These are phyloP conservation scores for Anthopleura xanthogrammica DNA, from an alignment of 92 coral and sea anemone species.

Conservation along the genomic window DNA sequence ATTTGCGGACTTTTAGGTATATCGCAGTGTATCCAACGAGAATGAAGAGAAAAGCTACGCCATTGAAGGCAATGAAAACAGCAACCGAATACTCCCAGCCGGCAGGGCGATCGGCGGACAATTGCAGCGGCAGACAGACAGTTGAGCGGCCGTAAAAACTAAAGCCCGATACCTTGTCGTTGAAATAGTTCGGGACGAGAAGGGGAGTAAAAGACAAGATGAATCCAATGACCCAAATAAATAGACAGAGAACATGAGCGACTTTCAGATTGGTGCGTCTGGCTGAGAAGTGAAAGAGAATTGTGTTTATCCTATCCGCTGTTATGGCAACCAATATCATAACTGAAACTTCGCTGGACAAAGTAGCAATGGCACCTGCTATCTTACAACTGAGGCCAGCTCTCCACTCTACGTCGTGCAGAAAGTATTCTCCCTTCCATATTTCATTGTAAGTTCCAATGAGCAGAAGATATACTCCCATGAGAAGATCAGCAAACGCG, in stretches of 20 bases:
- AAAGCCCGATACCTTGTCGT: too few species aligned
- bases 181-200: too few species aligned
- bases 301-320: slow-evolving; percentile 28
- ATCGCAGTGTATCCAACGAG: slow-evolving; percentile 59
- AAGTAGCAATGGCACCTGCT: slow-evolving; percentile 34
- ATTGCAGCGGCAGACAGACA: slow-evolving; percentile 63
- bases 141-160: slow-evolving; percentile 34
- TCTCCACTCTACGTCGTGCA: slow-evolving; percentile 65
- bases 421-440: slow-evolving; percentile 64
- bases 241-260: slow-evolving; percentile 34
- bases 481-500: slow-evolving; percentile 56
- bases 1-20: slow-evolving; percentile 9
- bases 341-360: too few species aligned
- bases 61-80: slow-evolving; percentile 59
- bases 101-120: slow-evolving; percentile 54
- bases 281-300: slow-evolving; percentile 49
- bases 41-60: slow-evolving; percentile 57
- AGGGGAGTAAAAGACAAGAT: too few species aligned
- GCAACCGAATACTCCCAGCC: slow-evolving; percentile 71
- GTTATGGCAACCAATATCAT: too few species aligned
- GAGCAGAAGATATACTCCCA: slow-evolving; percentile 60
- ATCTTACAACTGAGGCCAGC: slow-evolving; percentile 39
- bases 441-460: slow-evolving; percentile 47
- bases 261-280: slow-evolving; percentile 26
- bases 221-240: too few species aligned